phyloP scores from a whole-genome alignment of 23 tunicate genomes.

The Trididemnum miniatum region DNA sequence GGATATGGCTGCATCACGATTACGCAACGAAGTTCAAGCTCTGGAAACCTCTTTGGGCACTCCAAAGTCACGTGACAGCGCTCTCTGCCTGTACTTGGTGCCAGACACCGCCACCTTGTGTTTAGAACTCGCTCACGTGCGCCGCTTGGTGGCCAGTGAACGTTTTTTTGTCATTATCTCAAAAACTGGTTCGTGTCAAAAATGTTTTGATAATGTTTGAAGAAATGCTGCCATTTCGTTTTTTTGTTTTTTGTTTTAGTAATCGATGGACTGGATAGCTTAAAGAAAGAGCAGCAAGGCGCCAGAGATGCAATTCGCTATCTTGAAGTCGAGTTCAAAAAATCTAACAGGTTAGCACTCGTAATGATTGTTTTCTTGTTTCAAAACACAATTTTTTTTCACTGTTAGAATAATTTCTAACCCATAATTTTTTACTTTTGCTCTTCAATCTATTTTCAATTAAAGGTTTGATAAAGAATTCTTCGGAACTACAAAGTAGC shows the following conservation, averaged over 20 bases:
- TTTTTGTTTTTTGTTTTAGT: constrained; percentile 37
- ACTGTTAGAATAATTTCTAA: too few relatives aligned
- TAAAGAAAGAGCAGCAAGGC: constrained; percentile 77
- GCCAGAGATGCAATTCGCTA: constrained; percentile 87
- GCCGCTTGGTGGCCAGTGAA: constrained; percentile 66
- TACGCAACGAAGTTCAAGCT: constrained; percentile 71
- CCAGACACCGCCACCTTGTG: constrained; percentile 62
- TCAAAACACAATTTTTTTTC: too few relatives aligned
- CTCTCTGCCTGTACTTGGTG: constrained; percentile 79
- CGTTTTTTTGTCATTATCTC: constrained; percentile 67
- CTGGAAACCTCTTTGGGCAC: constrained; percentile 68
- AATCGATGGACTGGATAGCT: constrained; percentile 69
- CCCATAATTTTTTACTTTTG: too few relatives aligned
- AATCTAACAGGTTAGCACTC: constrained; percentile 59
- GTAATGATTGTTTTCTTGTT: too few relatives aligned
- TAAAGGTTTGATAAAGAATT: too few relatives aligned
- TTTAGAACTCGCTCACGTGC: constrained; percentile 51
- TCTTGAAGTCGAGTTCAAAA: constrained; percentile 70
- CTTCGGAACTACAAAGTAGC: too few relatives aligned
- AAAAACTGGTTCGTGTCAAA: constrained; percentile 63
- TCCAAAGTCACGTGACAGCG: constrained; percentile 59
- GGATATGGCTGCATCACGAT: constrained; percentile 83
- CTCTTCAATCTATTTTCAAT: too few relatives aligned
- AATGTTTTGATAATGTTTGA: too few relatives aligned
- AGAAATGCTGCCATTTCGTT: too few relatives aligned